These are phyloP conservation scores for Meghimatium bilineatum DNA, from an alignment of 2,888 invertebrate genomes.

Conservation along the genomic window DNA sequence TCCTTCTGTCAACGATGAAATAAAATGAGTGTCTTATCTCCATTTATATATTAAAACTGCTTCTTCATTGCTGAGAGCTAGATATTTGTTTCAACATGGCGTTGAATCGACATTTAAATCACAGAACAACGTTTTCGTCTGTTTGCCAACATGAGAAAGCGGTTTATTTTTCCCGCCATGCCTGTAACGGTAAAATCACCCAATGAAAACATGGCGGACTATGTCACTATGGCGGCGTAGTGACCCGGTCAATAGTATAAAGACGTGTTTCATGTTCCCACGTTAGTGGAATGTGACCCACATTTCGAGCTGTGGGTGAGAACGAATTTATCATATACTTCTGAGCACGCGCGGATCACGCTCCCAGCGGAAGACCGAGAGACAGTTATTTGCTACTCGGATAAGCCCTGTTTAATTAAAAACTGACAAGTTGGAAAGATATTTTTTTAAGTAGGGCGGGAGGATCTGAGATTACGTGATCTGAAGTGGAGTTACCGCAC, in stretches of 20 bases:
- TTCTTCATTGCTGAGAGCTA: too few relatives aligned
- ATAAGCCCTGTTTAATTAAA: neutral
- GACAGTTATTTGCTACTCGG: neutral
- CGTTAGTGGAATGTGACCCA: neutral
- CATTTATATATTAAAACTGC: too few relatives aligned
- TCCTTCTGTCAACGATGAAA: too few relatives aligned
- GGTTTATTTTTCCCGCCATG: neutral
- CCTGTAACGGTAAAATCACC: neutral
- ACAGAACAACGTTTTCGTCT: neutral
- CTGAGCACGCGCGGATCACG: conserved; percentile 10
- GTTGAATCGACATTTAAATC: too few relatives aligned
- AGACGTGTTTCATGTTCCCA: neutral
- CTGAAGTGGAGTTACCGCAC: too few relatives aligned
- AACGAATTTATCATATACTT: neutral
- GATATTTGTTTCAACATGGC: too few relatives aligned
- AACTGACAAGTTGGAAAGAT: too few relatives aligned
- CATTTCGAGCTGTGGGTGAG: neutral
- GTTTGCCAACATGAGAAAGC: neutral
- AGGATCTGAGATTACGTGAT: too few relatives aligned
- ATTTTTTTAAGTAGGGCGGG: too few relatives aligned
- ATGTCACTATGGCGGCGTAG: neutral
- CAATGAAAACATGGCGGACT: neutral
- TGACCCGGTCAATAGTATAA: neutral
- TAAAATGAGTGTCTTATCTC: too few relatives aligned
- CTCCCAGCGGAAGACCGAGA: neutral